Percentiles rank a stretch among this genome's conserved stretches.
phyloP scores from a whole-genome alignment of 2,797 vertebrate species.

The Anomalospiza imberbis region DNA sequence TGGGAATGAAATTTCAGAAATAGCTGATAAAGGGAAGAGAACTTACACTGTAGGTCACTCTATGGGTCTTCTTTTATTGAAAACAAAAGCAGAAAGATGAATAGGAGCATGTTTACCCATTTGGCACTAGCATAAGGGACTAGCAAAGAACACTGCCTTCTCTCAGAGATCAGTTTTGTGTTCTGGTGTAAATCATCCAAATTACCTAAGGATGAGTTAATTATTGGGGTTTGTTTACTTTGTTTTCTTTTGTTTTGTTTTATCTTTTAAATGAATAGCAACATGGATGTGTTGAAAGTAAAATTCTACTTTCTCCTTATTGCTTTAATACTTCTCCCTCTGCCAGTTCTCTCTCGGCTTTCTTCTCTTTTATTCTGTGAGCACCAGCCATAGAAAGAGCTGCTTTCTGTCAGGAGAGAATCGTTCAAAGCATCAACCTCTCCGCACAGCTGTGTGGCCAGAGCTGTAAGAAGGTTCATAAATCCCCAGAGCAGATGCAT shows the following conservation, averaged over 20 bases:
- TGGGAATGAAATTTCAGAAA: not conserved
- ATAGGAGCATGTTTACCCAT: not conserved
- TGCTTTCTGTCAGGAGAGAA: not conserved
- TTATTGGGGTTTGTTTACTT: not conserved
- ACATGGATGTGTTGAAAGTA: not conserved
- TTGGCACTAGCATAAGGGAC: not conserved
- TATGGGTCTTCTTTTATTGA: not conserved
- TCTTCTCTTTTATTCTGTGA: not conserved
- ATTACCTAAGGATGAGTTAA: not conserved
- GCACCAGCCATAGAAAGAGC: not conserved
- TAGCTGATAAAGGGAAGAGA: not conserved
- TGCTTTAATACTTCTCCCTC: not conserved
- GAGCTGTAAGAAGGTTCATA: not conserved
- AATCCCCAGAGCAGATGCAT: not conserved
- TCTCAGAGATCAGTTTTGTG: not conserved
- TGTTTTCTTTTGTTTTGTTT: not conserved
- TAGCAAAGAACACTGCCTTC: not conserved
- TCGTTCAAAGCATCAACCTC: not conserved
- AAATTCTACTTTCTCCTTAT: not conserved
- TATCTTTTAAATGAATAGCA: not conserved
- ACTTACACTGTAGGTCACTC: not conserved
- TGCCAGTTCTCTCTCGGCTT: not conserved
- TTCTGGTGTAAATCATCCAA: not conserved
- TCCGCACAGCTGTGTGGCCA: not conserved
- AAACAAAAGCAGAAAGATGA: not conserved